phyloP scores from a whole-genome alignment of 2,113 vertebrate genomes.

The Gulo gulo region DNA sequence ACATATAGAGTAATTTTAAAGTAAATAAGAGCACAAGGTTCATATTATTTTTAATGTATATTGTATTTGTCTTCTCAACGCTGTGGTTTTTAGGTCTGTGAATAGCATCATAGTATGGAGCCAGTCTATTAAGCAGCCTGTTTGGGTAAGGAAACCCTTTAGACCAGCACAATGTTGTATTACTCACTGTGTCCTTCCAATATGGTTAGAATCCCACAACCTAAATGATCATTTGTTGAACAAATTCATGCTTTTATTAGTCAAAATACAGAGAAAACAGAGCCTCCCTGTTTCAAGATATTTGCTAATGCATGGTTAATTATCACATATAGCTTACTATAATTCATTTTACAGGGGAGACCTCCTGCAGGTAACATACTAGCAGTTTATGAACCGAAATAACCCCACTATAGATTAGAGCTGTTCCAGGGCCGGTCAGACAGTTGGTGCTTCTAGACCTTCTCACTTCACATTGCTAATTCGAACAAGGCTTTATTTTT shows the following conservation, averaged over 20 bases:
- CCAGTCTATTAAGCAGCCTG: conserved; percentile 89
- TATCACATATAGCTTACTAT: conserved; percentile 92
- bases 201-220: conserved; percentile 87
- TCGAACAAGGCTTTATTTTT: conserved; percentile 97
- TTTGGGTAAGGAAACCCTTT: conserved; percentile 89
- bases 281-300: conserved; percentile 89
- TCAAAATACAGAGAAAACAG: conserved; percentile 90
- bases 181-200: conserved; percentile 88
- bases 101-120: conserved; percentile 87
- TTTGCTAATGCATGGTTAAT: conserved; percentile 92
- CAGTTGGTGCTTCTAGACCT: conserved; percentile 89
- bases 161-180: conserved; percentile 87
- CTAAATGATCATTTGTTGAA: conserved; percentile 93
- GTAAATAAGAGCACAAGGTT: conserved; percentile 87
- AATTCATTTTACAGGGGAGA: conserved; percentile 91
- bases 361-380: conserved; percentile 90
- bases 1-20: conserved; percentile 84
- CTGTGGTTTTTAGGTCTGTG: conserved; percentile 87
- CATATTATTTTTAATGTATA: conserved; percentile 89
- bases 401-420: conserved; percentile 90
- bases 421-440: conserved; percentile 87
- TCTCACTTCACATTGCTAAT: conserved; percentile 92
- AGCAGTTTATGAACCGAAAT: conserved; percentile 92
- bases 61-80: conserved; percentile 89
- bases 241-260: conserved; percentile 92